Evolutionary conservation across 2,113 vertebrate genomes (phyloP).

Genomic region (Cyphotilapia sp.): DNA sequence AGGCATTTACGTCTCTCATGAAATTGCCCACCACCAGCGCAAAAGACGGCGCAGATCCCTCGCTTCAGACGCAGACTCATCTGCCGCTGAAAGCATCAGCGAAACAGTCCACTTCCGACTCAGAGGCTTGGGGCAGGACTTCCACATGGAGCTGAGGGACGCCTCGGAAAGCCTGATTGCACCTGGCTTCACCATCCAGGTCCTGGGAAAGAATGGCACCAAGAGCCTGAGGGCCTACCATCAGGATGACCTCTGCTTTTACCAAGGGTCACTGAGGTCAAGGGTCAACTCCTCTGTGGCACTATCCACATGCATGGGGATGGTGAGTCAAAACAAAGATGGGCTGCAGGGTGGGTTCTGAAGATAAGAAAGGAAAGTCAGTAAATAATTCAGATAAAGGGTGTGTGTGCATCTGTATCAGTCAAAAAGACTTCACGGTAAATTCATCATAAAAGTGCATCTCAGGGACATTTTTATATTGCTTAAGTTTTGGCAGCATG

Average conservation of each 20-base stretch:
- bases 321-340: constrained; percentile 76
- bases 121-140: constrained; percentile 75
- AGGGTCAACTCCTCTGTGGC: constrained; percentile 81
- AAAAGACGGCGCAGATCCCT: constrained; percentile 59
- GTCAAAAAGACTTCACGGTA: background rate
- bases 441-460: background rate
- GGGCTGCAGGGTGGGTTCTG: background rate
- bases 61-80: background rate
- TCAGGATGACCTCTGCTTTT: constrained; percentile 80
- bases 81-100: background rate
- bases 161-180: constrained; percentile 68
- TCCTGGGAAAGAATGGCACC: constrained; percentile 72
- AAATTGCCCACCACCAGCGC: constrained; percentile 72
- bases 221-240: constrained; percentile 68
- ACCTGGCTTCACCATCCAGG: constrained; percentile 80
- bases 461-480: background rate
- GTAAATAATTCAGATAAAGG: background rate
- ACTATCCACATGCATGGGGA: constrained; percentile 81
- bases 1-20: constrained; percentile 76
- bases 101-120: constrained; percentile 73
- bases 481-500: background rate
- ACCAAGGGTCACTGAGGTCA: constrained; percentile 78
- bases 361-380: background rate
- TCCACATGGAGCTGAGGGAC: constrained; percentile 77
- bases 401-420: background rate